Evolutionary conservation across 2,888 invertebrate species (phyloP).

Genomic region (Pteria penguin): DNA sequence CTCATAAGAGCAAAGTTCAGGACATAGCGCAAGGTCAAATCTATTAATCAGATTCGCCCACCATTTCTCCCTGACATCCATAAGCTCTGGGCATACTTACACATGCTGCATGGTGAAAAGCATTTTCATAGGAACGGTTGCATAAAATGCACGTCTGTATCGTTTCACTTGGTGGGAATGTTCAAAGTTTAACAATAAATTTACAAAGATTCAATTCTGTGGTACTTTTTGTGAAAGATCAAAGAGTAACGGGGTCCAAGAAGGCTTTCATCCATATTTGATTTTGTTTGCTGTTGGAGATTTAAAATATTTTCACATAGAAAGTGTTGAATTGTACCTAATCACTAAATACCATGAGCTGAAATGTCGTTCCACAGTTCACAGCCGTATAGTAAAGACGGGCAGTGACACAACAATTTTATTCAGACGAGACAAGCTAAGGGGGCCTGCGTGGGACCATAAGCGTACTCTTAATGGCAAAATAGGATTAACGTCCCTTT

Average conservation of each 20-base stretch:
- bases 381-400: neutral
- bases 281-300: neutral
- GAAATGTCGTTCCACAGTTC: conserved; percentile 10
- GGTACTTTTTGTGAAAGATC: too few species aligned
- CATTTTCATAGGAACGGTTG: too few species aligned
- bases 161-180: too few species aligned
- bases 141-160: too few species aligned
- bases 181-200: too few species aligned
- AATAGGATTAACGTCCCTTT: conserved; percentile 4
- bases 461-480: neutral
- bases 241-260: too few species aligned
- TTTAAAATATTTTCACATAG: neutral
- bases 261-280: neutral
- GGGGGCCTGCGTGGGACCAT: neutral
- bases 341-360: neutral
- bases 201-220: too few species aligned
- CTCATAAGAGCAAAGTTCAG: neutral
- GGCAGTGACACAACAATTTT: neutral
- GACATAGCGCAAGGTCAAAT: too few species aligned
- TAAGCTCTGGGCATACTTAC: too few species aligned
- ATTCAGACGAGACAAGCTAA: neutral
- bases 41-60: too few species aligned
- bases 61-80: too few species aligned
- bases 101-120: too few species aligned
- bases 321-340: neutral